Percentiles rank a stretch among this genome's conserved stretches.
These are phyloP conservation scores for Conops quadrifasciatus DNA, from an alignment of 2,888 invertebrate species.

Conservation along the genomic window DNA sequence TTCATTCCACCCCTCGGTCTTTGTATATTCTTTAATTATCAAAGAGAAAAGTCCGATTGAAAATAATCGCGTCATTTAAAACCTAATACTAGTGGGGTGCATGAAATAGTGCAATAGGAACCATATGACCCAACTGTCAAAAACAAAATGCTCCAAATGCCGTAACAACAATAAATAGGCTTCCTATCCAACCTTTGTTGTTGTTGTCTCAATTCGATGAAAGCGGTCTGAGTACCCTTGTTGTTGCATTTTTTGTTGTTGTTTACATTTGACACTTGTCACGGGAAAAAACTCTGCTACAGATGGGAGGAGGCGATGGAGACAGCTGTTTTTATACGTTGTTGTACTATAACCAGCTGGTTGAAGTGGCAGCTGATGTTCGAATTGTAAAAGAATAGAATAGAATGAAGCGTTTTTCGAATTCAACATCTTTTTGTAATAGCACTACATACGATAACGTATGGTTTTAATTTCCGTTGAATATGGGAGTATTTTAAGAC, in stretches of 20 bases:
- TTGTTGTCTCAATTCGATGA: slow-evolving; percentile 32
- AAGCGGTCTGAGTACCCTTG: not conserved
- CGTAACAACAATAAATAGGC: slow-evolving; percentile 39
- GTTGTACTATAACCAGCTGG: slow-evolving; percentile 31
- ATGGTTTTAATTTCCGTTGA: slow-evolving; percentile 19
- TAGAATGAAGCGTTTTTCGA: too few relatives aligned
- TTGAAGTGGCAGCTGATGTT: slow-evolving; percentile 15
- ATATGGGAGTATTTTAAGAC: not conserved
- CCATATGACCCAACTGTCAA: slow-evolving; percentile 33
- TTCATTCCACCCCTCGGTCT: too few relatives aligned
- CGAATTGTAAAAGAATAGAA: slow-evolving; percentile 40
- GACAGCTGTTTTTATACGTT: slow-evolving; percentile 33
- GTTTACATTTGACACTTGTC: slow-evolving; percentile 50
- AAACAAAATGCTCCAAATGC: slow-evolving; percentile 23
- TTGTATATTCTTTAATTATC: too few relatives aligned
- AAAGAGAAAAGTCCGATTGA: too few relatives aligned
- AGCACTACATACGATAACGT: not conserved
- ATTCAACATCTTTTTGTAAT: not conserved
- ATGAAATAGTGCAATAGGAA: too few relatives aligned
- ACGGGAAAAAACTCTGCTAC: not conserved
- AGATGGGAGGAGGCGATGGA: slow-evolving; percentile 33
- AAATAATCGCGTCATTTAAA: too few relatives aligned
- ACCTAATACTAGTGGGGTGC: too few relatives aligned
- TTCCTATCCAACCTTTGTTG: slow-evolving; percentile 17
- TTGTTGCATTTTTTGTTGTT: slow-evolving; percentile 46